Evolutionary conservation across 2,113 vertebrate species (phyloP).

Genomic region (Otolemur garnettii): DNA sequence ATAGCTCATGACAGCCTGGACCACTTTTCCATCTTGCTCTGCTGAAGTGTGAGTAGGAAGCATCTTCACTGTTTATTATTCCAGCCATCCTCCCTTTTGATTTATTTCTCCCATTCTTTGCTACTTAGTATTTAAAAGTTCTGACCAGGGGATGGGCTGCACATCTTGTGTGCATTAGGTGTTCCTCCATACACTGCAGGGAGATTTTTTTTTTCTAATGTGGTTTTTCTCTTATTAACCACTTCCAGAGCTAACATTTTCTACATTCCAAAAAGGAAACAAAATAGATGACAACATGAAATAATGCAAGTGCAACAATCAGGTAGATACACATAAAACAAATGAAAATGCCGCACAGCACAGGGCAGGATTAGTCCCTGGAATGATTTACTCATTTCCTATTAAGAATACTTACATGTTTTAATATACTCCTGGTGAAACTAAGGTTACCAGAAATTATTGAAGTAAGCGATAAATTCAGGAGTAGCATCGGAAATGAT

Average conservation of each 20-base stretch:
- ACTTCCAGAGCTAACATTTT: conserved; percentile 63
- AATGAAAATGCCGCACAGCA: neutral
- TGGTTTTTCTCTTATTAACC: conserved; percentile 53
- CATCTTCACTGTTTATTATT: conserved; percentile 74
- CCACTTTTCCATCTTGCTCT: conserved; percentile 75
- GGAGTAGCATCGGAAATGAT: neutral
- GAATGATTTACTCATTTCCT: neutral
- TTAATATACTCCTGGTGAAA: conserved; percentile 16
- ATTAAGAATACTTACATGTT: neutral
- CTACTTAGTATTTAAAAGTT: conserved; percentile 78
- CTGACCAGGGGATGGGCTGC: neutral
- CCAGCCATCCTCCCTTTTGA: conserved; percentile 65
- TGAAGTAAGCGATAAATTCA: conserved; percentile 9
- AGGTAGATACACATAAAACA: neutral
- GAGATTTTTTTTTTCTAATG: neutral
- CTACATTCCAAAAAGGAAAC: conserved; percentile 51
- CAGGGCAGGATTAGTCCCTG: neutral
- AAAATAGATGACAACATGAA: conserved; percentile 1
- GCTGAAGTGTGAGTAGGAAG: conserved; percentile 72
- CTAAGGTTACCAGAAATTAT: neutral
- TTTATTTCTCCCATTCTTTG: conserved; percentile 80
- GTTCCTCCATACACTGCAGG: conserved; percentile 47
- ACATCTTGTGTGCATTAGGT: conserved; percentile 75
- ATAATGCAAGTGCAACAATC: neutral
- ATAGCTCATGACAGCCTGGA: conserved; percentile 70